A percentile compares a stretch with the other conserved stretches of the same genome.
These are phyloP conservation scores for Hippotragus niger DNA, from an alignment of 2,113 vertebrate genomes.

Conservation along the genomic window DNA sequence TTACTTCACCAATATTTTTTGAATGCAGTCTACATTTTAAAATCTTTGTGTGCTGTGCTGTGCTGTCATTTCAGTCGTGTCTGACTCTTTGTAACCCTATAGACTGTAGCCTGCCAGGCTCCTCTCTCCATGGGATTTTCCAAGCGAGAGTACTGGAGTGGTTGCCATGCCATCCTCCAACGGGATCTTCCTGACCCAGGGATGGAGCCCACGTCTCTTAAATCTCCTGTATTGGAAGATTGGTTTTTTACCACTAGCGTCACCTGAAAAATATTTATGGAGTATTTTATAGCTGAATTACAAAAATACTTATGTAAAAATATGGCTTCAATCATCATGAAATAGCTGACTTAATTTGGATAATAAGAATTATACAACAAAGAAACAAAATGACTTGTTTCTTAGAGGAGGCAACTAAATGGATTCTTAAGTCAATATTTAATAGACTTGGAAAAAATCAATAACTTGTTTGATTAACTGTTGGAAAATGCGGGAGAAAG, in stretches of 20 bases:
- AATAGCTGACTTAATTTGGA: not conserved
- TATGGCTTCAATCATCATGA: not conserved
- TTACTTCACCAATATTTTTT: not conserved
- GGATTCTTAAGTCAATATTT: not conserved
- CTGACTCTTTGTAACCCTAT: not conserved
- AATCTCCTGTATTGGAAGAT: not conserved
- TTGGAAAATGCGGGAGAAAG: not conserved
- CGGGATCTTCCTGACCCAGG: not conserved
- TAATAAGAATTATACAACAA: not conserved
- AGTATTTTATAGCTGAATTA: not conserved
- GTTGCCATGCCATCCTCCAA: not conserved
- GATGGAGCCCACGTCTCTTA: not conserved
- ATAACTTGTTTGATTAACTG: not conserved
- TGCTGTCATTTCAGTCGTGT: not conserved
- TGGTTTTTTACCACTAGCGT: not conserved
- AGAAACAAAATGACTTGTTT: not conserved
- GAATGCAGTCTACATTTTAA: not conserved
- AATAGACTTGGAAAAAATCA: not conserved
- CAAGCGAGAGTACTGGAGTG: not conserved
- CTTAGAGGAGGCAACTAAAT: not conserved
- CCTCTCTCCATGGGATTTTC: not conserved
- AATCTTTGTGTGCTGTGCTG: not conserved
- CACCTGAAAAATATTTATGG: not conserved
- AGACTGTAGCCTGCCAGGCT: not conserved
- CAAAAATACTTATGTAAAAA: not conserved